Conservation (phyloP, 2,113 vertebrate species). For the Redunca redunca region DNA sequence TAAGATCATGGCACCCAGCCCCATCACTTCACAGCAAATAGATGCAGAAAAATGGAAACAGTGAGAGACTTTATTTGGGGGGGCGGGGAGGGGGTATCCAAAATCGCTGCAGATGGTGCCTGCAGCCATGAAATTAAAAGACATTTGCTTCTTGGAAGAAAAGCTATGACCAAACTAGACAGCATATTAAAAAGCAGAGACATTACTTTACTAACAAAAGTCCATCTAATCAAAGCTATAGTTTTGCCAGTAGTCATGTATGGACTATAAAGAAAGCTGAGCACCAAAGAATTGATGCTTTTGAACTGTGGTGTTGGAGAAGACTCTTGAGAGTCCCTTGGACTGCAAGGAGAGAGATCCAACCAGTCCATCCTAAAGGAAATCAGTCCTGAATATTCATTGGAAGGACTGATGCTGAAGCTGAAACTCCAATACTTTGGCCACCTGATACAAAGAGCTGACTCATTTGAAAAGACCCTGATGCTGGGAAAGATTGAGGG, state of each 20-base stretch:
- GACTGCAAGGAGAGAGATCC: neutral
- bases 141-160: too few relatives aligned
- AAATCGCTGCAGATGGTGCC: too few relatives aligned
- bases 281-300: neutral
- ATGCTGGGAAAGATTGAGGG: neutral
- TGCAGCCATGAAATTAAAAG: too few relatives aligned
- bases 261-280: neutral
- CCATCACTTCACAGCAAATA: neutral
- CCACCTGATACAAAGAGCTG: neutral
- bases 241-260: too few relatives aligned
- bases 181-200: neutral
- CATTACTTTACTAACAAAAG: too few relatives aligned
- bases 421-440: neutral
- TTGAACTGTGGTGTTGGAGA: neutral
- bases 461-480: neutral
- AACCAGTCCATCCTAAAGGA: neutral
- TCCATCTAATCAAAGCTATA: too few relatives aligned
- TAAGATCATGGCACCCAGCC: neutral
- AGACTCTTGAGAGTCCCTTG: neutral
- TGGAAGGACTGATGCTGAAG: neutral
- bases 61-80: neutral
- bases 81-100: too few relatives aligned
- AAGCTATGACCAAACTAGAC: neutral
- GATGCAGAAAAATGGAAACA: neutral
- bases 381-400: neutral